Conservation (phyloP, 2,113 vertebrate species). For the Odontesthes bonariensis region DNA sequence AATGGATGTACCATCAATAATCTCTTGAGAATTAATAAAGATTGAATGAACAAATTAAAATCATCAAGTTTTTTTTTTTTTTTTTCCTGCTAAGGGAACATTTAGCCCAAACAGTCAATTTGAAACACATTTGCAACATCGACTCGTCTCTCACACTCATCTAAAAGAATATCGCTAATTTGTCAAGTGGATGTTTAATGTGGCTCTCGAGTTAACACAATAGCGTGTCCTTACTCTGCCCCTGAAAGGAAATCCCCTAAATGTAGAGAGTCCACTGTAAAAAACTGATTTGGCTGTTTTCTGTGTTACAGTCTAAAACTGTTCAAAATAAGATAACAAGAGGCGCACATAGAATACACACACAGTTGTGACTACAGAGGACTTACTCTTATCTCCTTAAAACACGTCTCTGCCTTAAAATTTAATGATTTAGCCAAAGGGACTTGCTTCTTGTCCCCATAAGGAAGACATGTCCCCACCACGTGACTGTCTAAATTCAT, state of each 20-base stretch:
- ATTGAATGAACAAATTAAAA: background rate
- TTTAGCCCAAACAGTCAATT: background rate
- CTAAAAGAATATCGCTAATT: background rate
- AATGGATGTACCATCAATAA: background rate
- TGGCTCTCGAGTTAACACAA: background rate
- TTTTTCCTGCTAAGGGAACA: no score
- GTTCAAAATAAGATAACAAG: conserved; percentile 6
- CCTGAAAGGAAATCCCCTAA: conserved; percentile 11
- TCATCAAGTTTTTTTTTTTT: no score
- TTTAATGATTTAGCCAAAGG: background rate
- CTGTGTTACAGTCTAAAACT: background rate
- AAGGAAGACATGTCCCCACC: background rate
- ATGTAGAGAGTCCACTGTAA: background rate
- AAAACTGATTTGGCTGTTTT: conserved; percentile 17
- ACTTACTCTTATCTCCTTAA: background rate
- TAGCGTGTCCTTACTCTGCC: background rate
- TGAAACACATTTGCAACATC: no score
- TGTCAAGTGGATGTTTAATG: background rate
- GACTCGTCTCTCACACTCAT: background rate
- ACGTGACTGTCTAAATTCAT: background rate
- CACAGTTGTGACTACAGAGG: background rate
- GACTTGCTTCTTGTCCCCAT: background rate
- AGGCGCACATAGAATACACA: conserved; percentile 8
- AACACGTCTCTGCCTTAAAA: background rate
- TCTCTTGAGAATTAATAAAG: no score